phyloP scores from a whole-genome alignment of 2,888 invertebrate species.

The Lasioglossum malachurum region DNA sequence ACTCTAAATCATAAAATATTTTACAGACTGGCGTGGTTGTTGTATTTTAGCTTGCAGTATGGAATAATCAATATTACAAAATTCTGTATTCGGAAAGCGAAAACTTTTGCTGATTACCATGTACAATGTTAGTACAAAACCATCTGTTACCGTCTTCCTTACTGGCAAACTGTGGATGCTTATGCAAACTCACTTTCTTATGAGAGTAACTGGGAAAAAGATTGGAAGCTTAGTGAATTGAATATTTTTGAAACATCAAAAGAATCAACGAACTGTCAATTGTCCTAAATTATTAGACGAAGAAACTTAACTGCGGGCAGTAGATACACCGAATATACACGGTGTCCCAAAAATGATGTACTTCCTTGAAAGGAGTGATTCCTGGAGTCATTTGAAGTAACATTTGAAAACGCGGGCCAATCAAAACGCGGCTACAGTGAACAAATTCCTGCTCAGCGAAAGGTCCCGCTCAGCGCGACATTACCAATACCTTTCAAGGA shows the following conservation, averaged over 20 bases:
- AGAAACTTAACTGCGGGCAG: neutral
- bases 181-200: neutral
- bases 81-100: neutral
- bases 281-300: neutral
- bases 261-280: neutral
- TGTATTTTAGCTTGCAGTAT: neutral
- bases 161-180: conserved; percentile 1
- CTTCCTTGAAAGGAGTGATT: no score
- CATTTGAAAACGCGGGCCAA: no score
- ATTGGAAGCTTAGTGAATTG: neutral
- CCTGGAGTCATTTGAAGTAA: no score
- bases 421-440: no score
- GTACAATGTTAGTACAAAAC: neutral
- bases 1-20: neutral
- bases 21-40: neutral
- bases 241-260: neutral
- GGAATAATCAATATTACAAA: neutral
- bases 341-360: no score
- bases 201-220: neutral
- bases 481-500: no score
- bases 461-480: no score
- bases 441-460: no score
- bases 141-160: no score
- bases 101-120: neutral
- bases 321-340: neutral